Percentiles rank a stretch among this genome's conserved stretches.
Conservation (phyloP, 2,797 vertebrate species). For the Podarcis siculus region DNA sequence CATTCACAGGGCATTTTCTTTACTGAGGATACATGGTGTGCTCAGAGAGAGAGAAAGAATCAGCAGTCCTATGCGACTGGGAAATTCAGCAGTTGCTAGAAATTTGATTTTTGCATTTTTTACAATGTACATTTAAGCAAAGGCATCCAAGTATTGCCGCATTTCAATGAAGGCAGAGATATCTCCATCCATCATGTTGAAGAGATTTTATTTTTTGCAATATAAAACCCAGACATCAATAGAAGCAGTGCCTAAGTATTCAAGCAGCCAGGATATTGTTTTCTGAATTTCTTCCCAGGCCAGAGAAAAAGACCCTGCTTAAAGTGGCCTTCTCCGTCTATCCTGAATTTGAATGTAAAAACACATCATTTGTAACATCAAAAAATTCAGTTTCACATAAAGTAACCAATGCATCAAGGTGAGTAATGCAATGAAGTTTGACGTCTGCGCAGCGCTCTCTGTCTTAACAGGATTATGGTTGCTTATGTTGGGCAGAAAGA, state of each 20-base stretch:
- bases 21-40: background rate
- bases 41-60: background rate
- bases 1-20: background rate
- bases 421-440: background rate
- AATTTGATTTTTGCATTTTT: background rate
- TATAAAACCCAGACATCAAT: slow-evolving; percentile 4
- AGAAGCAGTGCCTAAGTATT: slow-evolving; percentile 2
- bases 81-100: background rate
- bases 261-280: slow-evolving; percentile 11
- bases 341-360: slow-evolving; percentile 4
- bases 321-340: background rate
- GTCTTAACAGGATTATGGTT: background rate
- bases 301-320: background rate
- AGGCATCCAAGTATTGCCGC: background rate
- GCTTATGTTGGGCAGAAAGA: slow-evolving; percentile 8
- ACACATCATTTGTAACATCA: background rate
- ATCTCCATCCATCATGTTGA: slow-evolving; percentile 17
- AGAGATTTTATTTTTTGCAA: slow-evolving; percentile 4
- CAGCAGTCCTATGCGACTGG: background rate
- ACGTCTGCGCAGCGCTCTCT: background rate
- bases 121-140: background rate
- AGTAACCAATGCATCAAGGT: background rate
- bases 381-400: background rate
- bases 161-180: slow-evolving; percentile 14
- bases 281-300: slow-evolving; percentile 12